These are phyloP conservation scores for Mythimna ferrago DNA, from an alignment of 2,888 invertebrate species.

Conservation along the genomic window DNA sequence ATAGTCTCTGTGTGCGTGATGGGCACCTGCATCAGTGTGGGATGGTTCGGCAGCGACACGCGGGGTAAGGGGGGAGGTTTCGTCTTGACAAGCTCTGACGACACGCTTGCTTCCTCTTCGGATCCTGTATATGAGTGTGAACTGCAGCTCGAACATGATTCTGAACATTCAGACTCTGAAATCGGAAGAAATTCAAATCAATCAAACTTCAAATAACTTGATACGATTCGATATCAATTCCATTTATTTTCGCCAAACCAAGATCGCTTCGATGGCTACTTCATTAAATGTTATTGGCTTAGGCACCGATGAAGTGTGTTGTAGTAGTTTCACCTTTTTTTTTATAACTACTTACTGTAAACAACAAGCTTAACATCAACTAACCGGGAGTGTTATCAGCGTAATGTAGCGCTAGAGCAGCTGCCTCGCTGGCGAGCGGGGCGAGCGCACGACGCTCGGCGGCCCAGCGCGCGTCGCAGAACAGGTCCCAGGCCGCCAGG, in stretches of 20 bases:
- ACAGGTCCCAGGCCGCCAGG: conserved; percentile 96
- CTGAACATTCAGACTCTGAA: conserved; percentile 93
- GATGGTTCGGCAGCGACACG: conserved; percentile 69
- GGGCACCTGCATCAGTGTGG: conserved; percentile 78
- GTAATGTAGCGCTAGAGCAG: conserved; percentile 90
- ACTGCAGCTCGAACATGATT: conserved; percentile 92
- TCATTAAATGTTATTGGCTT: no score
- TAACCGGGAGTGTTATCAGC: conserved; percentile 44
- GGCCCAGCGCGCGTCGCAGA: conserved; percentile 95
- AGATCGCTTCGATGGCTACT: not conserved
- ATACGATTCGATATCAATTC: no score
- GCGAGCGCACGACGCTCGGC: conserved; percentile 92
- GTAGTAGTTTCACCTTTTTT: no score
- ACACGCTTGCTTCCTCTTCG: conserved; percentile 74
- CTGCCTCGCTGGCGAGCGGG: conserved; percentile 93
- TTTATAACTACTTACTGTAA: no score
- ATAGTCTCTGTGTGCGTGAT: conserved; percentile 75
- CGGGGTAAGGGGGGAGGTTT: conserved; percentile 80
- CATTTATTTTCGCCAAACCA: not conserved
- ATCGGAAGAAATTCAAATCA: conserved; percentile 31
- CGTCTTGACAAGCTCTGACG: conserved; percentile 71
- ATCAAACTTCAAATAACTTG: not conserved
- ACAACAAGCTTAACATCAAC: not conserved
- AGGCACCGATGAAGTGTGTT: not conserved
- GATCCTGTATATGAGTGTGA: conserved; percentile 79